Conservation (phyloP, 1,140 invertebrate species). For the Dinothrombium tinctorium region DNA sequence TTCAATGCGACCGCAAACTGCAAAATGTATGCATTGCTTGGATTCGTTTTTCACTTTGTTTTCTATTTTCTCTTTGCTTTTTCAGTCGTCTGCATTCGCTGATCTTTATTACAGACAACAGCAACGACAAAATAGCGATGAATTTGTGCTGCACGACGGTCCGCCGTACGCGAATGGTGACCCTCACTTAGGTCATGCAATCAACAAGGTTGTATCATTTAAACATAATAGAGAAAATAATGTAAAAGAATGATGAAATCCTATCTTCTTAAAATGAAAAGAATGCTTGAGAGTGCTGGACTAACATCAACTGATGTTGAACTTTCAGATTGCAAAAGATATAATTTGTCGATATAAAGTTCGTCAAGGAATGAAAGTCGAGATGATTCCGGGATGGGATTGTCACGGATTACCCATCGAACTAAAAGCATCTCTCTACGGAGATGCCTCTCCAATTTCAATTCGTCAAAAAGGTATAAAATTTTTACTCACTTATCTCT, state of each 20-base stretch:
- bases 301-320: not conserved
- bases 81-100: no score
- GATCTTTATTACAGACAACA: not conserved
- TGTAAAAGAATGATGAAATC: no score
- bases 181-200: slow-evolving; percentile 87
- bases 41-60: no score
- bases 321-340: slow-evolving; percentile 69
- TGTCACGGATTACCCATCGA: slow-evolving; percentile 98
- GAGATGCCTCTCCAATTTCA: slow-evolving; percentile 25
- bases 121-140: not conserved
- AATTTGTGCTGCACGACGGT: slow-evolving; percentile 84
- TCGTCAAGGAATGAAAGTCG: slow-evolving; percentile 46
- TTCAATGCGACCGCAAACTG: no score
- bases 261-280: no score
- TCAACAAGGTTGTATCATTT: slow-evolving; percentile 57
- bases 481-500: slow-evolving; percentile 4
- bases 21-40: no score
- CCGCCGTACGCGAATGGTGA: slow-evolving; percentile 96
- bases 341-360: slow-evolving; percentile 60
- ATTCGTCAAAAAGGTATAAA: slow-evolving; percentile 27
- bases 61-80: no score
- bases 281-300: not conserved
- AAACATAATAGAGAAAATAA: no score
- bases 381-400: slow-evolving; percentile 92
- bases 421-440: slow-evolving; percentile 49